These are phyloP conservation scores for Drosophila lacteicornis DNA, from an alignment of 1,140 invertebrate genomes.

Conservation along the genomic window DNA sequence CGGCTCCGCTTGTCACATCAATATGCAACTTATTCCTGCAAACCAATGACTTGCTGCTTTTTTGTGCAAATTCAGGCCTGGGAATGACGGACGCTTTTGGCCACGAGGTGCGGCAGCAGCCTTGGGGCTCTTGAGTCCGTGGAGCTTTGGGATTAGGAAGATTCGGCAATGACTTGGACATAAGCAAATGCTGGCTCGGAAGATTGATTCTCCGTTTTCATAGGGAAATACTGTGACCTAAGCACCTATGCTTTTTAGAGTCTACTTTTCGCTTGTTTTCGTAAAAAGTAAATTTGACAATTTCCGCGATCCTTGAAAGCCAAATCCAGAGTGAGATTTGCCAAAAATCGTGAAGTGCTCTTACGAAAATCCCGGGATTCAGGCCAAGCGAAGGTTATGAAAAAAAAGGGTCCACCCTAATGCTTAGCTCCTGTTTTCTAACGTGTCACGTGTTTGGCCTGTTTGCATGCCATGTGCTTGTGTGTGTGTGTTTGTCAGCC, in stretches of 20 bases:
- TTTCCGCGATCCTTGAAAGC: background rate
- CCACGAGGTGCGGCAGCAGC: background rate
- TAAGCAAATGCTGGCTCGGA: background rate
- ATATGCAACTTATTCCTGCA: background rate
- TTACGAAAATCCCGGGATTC: background rate
- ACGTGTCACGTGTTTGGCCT: constrained; percentile 45
- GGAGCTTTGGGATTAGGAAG: background rate
- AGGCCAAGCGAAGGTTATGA: background rate
- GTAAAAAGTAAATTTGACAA: no score
- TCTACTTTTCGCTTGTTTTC: no score
- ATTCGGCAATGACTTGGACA: constrained; percentile 2
- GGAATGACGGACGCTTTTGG: constrained; percentile 4
- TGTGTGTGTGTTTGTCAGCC: constrained; percentile 38
- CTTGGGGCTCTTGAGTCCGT: background rate
- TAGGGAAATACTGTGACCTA: background rate
- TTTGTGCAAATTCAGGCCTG: background rate
- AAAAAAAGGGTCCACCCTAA: constrained; percentile 16
- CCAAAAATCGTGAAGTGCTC: no score
- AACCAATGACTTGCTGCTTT: background rate
- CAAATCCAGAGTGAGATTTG: background rate
- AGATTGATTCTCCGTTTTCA: background rate
- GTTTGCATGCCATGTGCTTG: constrained; percentile 34
- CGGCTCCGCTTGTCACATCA: background rate
- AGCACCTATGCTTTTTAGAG: no score
- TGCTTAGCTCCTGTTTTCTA: constrained; percentile 35